Percentiles rank a stretch among this genome's conserved stretches.
These are phyloP conservation scores for Tautogolabrus adspersus DNA, from an alignment of 2,113 vertebrate species.

Conservation along the genomic window DNA sequence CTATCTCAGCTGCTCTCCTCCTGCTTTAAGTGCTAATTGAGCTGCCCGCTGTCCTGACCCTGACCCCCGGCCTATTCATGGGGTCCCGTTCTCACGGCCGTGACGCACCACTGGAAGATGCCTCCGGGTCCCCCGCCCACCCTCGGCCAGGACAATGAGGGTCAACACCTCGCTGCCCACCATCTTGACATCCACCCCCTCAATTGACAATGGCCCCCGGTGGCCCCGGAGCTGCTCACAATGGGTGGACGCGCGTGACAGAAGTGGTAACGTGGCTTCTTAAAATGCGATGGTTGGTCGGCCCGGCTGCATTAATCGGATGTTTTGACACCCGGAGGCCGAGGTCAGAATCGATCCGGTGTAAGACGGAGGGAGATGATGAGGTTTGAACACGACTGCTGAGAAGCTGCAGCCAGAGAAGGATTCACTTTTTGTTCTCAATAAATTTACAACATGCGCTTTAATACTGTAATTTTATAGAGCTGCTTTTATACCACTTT, in stretches of 20 bases:
- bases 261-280: conserved; percentile 53
- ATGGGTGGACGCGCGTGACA: conserved; percentile 58
- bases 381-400: background rate
- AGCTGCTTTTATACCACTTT: too few species aligned
- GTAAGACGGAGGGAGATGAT: conserved; percentile 3
- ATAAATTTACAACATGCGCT: background rate
- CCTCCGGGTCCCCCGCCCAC: conserved; percentile 53
- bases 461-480: background rate
- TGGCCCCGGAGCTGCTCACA: conserved; percentile 46
- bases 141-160: conserved; percentile 61
- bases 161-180: conserved; percentile 70
- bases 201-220: conserved; percentile 66
- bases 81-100: conserved; percentile 76
- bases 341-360: conserved; percentile 48
- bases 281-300: conserved; percentile 48
- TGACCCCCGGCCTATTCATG: conserved; percentile 70
- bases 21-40: conserved; percentile 79
- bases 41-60: conserved; percentile 68
- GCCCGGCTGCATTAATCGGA: conserved; percentile 41
- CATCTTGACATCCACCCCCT: conserved; percentile 77
- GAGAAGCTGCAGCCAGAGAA: background rate
- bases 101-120: conserved; percentile 66
- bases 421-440: too few species aligned
- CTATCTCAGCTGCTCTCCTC: conserved; percentile 65
- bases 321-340: conserved; percentile 16